Percentiles rank a stretch among this genome's conserved stretches.
Conservation (phyloP, 2,113 vertebrate genomes). For the Xyliphius kryptos region DNA sequence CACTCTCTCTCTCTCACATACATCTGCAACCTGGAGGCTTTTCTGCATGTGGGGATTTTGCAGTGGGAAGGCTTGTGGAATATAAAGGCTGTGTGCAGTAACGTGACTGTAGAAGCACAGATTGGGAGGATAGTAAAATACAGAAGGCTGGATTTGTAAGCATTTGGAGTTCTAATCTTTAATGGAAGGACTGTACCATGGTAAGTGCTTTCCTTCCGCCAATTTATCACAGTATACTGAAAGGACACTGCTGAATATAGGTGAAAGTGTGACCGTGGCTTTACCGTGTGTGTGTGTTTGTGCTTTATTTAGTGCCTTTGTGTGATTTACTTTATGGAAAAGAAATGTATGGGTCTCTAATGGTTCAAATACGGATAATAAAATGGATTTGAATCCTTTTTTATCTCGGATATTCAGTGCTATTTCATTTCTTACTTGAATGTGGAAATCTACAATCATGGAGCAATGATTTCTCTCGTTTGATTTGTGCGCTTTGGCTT, state of each 20-base stretch:
- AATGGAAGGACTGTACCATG: slow-evolving; percentile 46
- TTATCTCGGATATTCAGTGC: too few relatives aligned
- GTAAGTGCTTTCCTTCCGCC: slow-evolving; percentile 34
- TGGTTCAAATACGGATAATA: too few relatives aligned
- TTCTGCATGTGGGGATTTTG: slow-evolving; percentile 20
- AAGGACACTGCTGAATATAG: neutral
- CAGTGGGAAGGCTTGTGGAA: neutral
- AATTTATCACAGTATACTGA: neutral
- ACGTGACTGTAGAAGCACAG: neutral
- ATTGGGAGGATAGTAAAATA: neutral
- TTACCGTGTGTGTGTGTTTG: neutral
- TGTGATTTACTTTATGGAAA: neutral
- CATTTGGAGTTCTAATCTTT: slow-evolving; percentile 12
- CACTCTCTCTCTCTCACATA: too few relatives aligned
- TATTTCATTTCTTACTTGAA: too few relatives aligned
- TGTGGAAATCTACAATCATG: too few relatives aligned
- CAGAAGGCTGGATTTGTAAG: too few relatives aligned
- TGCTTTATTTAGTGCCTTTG: neutral
- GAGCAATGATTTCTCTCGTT: too few relatives aligned
- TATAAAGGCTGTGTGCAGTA: too few relatives aligned
- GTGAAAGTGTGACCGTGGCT: neutral
- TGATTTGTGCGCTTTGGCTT: too few relatives aligned
- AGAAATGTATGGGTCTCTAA: too few relatives aligned
- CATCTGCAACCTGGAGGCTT: slow-evolving; percentile 8
- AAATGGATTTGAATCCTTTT: too few relatives aligned